Evolutionary conservation across 2,888 invertebrate genomes (phyloP), one percentile per base, ranked within the genome.

Genomic region (Malacosoma neustria): DNA sequence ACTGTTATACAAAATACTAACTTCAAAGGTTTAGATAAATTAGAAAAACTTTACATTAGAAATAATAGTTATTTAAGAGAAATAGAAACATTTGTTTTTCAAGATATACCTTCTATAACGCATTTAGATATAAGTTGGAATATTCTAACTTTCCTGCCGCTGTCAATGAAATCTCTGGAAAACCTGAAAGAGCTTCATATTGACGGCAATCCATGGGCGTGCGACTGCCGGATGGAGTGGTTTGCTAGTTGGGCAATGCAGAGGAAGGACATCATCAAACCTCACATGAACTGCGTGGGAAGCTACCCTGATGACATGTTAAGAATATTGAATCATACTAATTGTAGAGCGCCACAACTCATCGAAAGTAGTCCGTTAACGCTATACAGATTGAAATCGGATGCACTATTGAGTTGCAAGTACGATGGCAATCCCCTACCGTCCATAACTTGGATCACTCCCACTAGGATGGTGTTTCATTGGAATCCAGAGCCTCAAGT

Each of bases 151-250:
- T 90, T 89, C 56, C 72, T 95, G 51, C 95, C 94, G 13, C 82
- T 88, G 38, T 90, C 92, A 11, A 66, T 96, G 36, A 88, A 89
- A 36, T 87, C 89, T 53, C 76, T 95, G 38, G 81, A 87, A 4
- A 73, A 87, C 34, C 72, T 96, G 37, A 77, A 87, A 49, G 88
- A 89, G 43, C 71, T 96, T 14, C 88, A 89, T 48, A 88, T 96
- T 48, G 84, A 89, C 29, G 89, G 89, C 39, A 96, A 96, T 67
- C 91, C 91, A 14, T 95, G 94, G 92, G 90, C 91, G 11, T 96
- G 96, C 77, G 94, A 95, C 70, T 96, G 96, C 60, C 89, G 93
- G 34, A 92, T 94, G 89, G 89, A 89, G 47, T 95, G 95, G 95
- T 90, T 94, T 49, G 72, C 64, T 12, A 52, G 50, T 34, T 84